Conservation (phyloP, 2,797 vertebrate genomes). For the Takifugu rubripes region DNA sequence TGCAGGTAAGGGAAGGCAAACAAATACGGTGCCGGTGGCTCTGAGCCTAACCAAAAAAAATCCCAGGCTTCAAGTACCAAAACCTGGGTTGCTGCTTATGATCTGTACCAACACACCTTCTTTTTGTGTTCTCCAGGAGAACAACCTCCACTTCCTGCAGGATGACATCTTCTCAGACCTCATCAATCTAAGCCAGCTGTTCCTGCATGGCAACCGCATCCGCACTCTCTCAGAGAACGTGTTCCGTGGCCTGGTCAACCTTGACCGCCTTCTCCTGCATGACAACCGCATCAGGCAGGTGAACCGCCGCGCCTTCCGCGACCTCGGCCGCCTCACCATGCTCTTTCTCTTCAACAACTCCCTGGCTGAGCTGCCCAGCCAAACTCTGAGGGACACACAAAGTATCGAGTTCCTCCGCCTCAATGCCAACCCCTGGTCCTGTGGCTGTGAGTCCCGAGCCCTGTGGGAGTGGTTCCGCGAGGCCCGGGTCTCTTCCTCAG, state of each 20-base stretch:
- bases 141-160: constrained; percentile 91
- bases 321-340: constrained; percentile 91
- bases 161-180: constrained; percentile 94
- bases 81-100: background rate
- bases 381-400: constrained; percentile 86
- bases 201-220: constrained; percentile 92
- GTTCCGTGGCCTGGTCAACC: constrained; percentile 88
- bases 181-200: constrained; percentile 95
- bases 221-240: constrained; percentile 90
- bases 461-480: constrained; percentile 95
- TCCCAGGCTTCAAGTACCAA: constrained; percentile 9
- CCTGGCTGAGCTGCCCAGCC: constrained; percentile 85
- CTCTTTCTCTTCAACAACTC: constrained; percentile 99
- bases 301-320: constrained; percentile 86
- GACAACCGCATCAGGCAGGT: constrained; percentile 89
- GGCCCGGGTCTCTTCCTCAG: constrained; percentile 87
- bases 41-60: no score
- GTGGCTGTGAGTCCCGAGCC: constrained; percentile 88
- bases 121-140: constrained; percentile 82
- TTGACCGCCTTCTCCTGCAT: constrained; percentile 92
- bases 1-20: constrained; percentile 73
- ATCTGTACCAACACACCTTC: constrained; percentile 22
- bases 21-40: background rate
- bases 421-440: constrained; percentile 95
- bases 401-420: constrained; percentile 93